Percentiles rank a stretch among this genome's conserved stretches.
These are phyloP conservation scores for Drosophila sulfurigaster DNA, from an alignment of 1,140 invertebrate genomes.

Conservation along the genomic window DNA sequence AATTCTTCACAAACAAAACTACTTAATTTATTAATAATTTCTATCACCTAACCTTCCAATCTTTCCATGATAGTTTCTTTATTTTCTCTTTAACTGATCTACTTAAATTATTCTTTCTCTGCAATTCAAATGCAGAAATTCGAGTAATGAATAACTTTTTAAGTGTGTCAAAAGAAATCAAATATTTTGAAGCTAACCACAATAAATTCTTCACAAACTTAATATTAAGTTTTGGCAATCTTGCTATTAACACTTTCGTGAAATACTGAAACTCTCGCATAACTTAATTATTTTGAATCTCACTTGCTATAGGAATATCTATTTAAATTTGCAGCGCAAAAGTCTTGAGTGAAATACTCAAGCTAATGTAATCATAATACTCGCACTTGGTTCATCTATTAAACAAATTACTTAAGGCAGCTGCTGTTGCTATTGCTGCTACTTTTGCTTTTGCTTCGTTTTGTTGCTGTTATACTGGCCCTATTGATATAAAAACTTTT, in stretches of 20 bases:
- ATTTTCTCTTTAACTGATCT: no score
- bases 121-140: no score
- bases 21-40: no score
- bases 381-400: conserved; percentile 13
- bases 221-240: not conserved
- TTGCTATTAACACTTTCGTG: not conserved
- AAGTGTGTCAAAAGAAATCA: no score
- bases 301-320: not conserved
- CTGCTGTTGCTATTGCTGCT: conserved; percentile 1
- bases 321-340: not conserved
- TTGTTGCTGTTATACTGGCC: not conserved
- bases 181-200: no score
- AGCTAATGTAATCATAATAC: conserved; percentile 5
- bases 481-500: conserved; percentile 7
- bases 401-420: conserved; percentile 21
- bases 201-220: not conserved
- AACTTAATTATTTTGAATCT: not conserved
- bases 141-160: no score
- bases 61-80: no score
- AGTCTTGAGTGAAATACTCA: conserved; percentile 7
- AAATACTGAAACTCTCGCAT: not conserved
- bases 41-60: no score
- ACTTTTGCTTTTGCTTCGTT: not conserved
- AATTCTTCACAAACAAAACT: no score
- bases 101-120: no score